A percentile compares a stretch with the other conserved stretches of the same genome.
Conservation (phyloP, 2,888 invertebrate species). For the Muscina levida region DNA sequence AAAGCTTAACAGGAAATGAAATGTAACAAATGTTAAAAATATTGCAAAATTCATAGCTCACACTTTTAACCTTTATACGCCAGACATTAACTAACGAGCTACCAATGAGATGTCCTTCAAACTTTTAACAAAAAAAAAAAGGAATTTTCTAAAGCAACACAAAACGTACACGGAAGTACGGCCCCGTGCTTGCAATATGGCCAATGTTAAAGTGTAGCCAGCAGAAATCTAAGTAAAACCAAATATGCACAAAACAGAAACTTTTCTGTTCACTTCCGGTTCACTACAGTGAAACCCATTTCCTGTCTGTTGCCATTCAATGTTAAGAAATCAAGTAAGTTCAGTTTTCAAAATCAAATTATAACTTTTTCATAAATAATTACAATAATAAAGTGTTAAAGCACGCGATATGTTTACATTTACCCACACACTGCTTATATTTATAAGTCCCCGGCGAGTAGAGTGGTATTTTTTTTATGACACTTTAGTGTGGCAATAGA, state of each 20-base stretch:
- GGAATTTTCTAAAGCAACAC: background rate
- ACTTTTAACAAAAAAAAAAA: background rate
- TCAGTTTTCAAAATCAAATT: constrained; percentile 60
- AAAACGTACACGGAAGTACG: background rate
- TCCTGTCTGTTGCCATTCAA: constrained; percentile 57
- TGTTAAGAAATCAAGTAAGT: constrained; percentile 5
- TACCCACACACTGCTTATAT: too few species aligned
- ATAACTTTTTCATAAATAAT: constrained; percentile 55
- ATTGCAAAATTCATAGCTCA: constrained; percentile 22
- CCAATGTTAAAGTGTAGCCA: background rate
- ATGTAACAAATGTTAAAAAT: constrained; percentile 58
- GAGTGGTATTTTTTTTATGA: constrained; percentile 28
- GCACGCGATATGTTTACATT: constrained; percentile 55
- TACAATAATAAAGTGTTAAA: constrained; percentile 62
- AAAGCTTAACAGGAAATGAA: constrained; percentile 55
- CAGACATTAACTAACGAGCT: too few species aligned
- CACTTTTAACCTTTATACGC: background rate
- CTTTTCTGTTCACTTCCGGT: constrained; percentile 18
- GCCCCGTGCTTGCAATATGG: constrained; percentile 14
- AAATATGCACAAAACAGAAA: constrained; percentile 11
- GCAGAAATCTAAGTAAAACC: too few species aligned
- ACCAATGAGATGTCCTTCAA: constrained; percentile 6
- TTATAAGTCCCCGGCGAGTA: background rate
- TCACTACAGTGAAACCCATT: constrained; percentile 61
- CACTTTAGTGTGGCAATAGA: constrained; percentile 11